Evolutionary conservation across 2,888 invertebrate genomes (phyloP), one percentile per base, ranked within the genome.

Genomic region (Cryptocheilus praepositus): DNA sequence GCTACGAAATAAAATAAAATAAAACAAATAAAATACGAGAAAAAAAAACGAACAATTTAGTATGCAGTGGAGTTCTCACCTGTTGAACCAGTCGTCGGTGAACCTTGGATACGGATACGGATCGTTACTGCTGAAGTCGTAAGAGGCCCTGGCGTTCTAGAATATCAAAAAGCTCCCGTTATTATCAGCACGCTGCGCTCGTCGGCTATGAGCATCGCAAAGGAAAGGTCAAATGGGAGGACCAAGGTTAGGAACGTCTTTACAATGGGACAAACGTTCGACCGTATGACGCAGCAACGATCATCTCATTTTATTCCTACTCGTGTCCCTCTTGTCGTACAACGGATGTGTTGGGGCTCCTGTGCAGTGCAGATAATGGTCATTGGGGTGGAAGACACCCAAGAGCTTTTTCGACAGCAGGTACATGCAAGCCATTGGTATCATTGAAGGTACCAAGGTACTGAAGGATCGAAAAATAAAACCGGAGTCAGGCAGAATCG

Each of bases 21-120:
- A 11, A 36, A 15, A 18, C 3, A 22, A 53, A n/a, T n/a, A 53
- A 53, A 53, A 2, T 0, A 1, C 28, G 1, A 13, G 28, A 28
- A 11, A 54, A 11, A 54, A 28, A 11, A 54, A 11, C 15, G 25
- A 53, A 53, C n/a, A n/a, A 19, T 13, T 25, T 25, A 4, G 25
- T 25, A 25, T 25, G 25, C 36, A 36, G 36, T 11, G 36, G 1
- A 36, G 13, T 19, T 11, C 90, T 91, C 90, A 98, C 96, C 98
- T 99, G 92, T 99, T 99, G 89, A 99, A 99, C 99, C 99, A 99
- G 89, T 99, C 99, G 86, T 99, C 99, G 0, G 99, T 99, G 89
- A 98, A 99, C 79, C 99, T 92, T 1, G 99, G 99, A 90, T 98
- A 99, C 0, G 99, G 99, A 89, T 93, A 99, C 1, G 98, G 98